Evolutionary conservation across 2,797 vertebrate species (phyloP).

Genomic region (Dicrostonyx torquatus): DNA sequence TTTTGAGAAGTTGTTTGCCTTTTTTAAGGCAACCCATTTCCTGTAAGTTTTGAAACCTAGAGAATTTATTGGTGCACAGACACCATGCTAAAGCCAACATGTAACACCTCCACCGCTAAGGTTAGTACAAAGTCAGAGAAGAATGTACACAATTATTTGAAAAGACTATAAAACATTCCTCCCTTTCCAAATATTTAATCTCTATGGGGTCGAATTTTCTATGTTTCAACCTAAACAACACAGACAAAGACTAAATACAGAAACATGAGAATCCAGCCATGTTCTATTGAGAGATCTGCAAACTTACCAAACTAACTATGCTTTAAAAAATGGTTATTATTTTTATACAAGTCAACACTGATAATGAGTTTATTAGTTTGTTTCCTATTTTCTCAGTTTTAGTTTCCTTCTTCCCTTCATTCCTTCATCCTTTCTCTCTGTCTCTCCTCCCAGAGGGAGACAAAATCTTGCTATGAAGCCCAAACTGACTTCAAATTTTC

Average conservation of each 20-base stretch:
- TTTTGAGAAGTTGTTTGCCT: background rate
- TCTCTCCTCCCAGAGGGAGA: background rate
- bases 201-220: background rate
- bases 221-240: conserved; percentile 40
- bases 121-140: conserved; percentile 23
- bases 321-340: background rate
- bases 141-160: background rate
- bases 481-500: background rate
- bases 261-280: background rate
- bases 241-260: background rate
- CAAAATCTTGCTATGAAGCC: background rate
- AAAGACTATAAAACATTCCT: conserved; percentile 22
- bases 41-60: background rate
- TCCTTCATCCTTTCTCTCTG: background rate
- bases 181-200: background rate
- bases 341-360: background rate
- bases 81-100: background rate
- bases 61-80: background rate
- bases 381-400: conserved; percentile 18
- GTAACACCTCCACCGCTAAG: background rate
- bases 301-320: background rate
- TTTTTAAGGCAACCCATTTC: background rate
- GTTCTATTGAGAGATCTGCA: conserved; percentile 5
- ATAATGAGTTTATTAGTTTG: background rate
- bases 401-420: background rate